Evolutionary conservation across 2,797 vertebrate genomes (phyloP).

Genomic region (Apodemus agrarius): DNA sequence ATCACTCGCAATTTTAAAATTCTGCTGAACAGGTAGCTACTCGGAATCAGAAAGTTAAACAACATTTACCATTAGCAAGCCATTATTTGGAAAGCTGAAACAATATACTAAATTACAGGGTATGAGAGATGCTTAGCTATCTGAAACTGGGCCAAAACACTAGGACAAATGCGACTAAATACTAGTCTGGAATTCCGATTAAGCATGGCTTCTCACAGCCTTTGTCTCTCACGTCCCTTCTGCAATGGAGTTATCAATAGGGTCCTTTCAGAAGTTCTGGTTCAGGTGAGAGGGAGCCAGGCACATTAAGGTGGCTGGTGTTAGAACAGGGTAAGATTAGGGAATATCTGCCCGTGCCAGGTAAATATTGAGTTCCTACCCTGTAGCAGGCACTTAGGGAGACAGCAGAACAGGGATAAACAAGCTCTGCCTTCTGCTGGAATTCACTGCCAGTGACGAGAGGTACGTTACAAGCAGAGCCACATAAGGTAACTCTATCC

Average conservation of each 20-base stretch:
- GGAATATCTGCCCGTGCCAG: background rate
- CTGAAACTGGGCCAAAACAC: conserved; percentile 75
- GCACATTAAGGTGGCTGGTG: background rate
- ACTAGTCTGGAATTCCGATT: conserved; percentile 69
- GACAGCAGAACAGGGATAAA: background rate
- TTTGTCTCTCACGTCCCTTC: conserved; percentile 22
- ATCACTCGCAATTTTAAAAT: conserved; percentile 73
- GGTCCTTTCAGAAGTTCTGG: conserved; percentile 39
- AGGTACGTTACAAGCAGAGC: background rate
- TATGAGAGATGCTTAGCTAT: conserved; percentile 72
- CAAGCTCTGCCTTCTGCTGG: background rate
- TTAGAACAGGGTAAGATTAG: background rate
- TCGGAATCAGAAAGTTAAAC: conserved; percentile 76
- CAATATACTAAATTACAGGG: conserved; percentile 69
- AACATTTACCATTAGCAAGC: conserved; percentile 76
- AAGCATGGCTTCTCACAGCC: conserved; percentile 47
- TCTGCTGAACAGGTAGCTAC: conserved; percentile 79
- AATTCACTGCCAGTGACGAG: background rate
- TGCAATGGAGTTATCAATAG: background rate
- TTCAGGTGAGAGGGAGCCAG: conserved; percentile 30
- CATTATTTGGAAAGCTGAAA: conserved; percentile 78
- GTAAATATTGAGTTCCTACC: background rate
- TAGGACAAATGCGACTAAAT: conserved; percentile 71
- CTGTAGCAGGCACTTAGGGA: background rate
- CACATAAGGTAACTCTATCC: background rate